Conservation (phyloP, 2,888 invertebrate genomes). For the Diarsia mendica region DNA sequence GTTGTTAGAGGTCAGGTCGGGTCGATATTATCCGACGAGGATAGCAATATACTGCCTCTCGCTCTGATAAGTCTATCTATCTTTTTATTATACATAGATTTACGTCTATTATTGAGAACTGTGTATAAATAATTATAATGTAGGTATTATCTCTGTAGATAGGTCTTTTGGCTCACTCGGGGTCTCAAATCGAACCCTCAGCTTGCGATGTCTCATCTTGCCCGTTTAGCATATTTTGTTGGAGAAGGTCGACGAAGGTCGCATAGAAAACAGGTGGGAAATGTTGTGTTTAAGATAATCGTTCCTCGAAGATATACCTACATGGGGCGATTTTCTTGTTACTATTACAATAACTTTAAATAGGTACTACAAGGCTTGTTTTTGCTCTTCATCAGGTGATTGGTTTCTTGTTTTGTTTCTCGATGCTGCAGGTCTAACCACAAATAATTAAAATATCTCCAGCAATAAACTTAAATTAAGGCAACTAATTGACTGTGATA, state of each 20-base stretch:
- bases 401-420: neutral
- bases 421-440: neutral
- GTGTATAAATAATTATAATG: neutral
- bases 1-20: conserved; percentile 43
- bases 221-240: neutral
- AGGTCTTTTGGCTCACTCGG: neutral
- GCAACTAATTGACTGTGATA: conserved; percentile 9
- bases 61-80: neutral
- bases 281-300: neutral
- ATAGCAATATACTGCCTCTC: conserved; percentile 24
- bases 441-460: conserved; percentile 6
- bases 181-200: neutral
- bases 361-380: neutral
- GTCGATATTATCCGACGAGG: conserved; percentile 39
- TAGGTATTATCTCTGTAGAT: neutral
- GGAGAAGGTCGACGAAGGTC: neutral
- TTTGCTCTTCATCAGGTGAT: neutral
- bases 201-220: neutral
- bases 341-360: neutral
- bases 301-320: neutral
- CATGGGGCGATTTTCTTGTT: neutral
- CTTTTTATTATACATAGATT: neutral
- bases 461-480: neutral
- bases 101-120: neutral
- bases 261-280: neutral